These are phyloP conservation scores for Timema podura DNA, from an alignment of 2,888 invertebrate genomes.

Conservation along the genomic window DNA sequence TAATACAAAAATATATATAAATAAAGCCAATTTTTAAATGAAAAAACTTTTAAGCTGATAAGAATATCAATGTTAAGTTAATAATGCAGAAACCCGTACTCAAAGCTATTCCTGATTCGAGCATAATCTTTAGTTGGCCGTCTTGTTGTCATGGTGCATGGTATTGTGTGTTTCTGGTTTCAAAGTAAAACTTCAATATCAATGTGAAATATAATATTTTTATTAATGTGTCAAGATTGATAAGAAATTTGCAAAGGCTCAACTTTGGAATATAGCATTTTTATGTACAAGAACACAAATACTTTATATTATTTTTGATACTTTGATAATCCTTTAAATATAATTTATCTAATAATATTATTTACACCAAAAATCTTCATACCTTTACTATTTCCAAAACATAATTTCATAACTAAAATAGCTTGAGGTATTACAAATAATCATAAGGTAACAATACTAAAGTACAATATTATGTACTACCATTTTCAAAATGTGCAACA, in stretches of 20 bases:
- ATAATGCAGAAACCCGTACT: too few species aligned
- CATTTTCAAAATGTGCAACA: not conserved
- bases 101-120: too few species aligned
- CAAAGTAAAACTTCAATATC: too few species aligned
- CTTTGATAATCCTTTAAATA: conserved; percentile 19
- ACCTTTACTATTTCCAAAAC: not conserved
- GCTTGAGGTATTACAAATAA: not conserved
- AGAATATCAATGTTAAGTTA: too few species aligned
- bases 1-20: too few species aligned
- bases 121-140: too few species aligned
- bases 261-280: conserved; percentile 25
- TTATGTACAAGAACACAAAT: conserved; percentile 23
- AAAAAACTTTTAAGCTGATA: too few species aligned
- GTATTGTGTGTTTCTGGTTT: too few species aligned
- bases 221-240: conserved; percentile 24
- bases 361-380: conserved; percentile 19
- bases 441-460: conserved; percentile 2
- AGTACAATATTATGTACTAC: not conserved
- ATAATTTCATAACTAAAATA: conserved; percentile 8
- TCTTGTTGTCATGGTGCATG: too few species aligned
- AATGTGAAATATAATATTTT: conserved; percentile 6
- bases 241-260: conserved; percentile 24
- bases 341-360: conserved; percentile 24
- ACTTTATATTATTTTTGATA: conserved; percentile 24
- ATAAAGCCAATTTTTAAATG: too few species aligned